Conservation (phyloP, 2,113 vertebrate species). For the Todiramphus saurophagus region DNA sequence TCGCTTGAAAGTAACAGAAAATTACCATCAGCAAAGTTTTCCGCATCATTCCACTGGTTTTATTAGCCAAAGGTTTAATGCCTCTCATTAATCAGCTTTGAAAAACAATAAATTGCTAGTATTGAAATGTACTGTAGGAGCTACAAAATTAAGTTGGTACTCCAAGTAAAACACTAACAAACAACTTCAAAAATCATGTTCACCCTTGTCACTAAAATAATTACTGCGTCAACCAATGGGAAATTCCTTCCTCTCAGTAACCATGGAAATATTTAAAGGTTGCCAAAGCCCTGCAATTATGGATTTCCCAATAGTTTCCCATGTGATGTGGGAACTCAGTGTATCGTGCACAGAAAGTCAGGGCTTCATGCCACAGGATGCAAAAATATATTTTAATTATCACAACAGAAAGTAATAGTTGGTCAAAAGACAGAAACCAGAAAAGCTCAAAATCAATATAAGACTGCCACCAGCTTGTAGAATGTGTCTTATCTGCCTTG, state of each 20-base stretch:
- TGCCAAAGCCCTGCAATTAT: constrained; percentile 15
- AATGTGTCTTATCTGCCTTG: background rate
- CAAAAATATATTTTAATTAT: constrained; percentile 22
- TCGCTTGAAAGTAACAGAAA: background rate
- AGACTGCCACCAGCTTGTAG: constrained; percentile 14
- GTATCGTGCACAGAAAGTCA: background rate
- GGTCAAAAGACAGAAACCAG: constrained; percentile 15
- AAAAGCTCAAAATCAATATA: constrained; percentile 23
- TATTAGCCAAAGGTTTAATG: background rate
- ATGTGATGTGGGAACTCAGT: background rate
- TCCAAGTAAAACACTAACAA: background rate
- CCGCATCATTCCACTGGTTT: background rate
- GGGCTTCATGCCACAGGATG: background rate
- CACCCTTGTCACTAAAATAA: background rate
- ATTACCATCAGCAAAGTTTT: background rate
- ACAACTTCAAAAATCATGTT: constrained; percentile 26
- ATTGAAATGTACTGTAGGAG: background rate
- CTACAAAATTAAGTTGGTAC: constrained; percentile 5
- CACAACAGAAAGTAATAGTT: background rate
- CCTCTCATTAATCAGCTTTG: background rate
- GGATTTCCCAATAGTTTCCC: constrained; percentile 27
- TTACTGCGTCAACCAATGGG: constrained; percentile 12
- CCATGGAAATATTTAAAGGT: constrained; percentile 37
- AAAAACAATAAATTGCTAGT: background rate
- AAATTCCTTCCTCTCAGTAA: constrained; percentile 25